Conservation (phyloP, 1,140 invertebrate species). For the Zaprionus ornatus region DNA sequence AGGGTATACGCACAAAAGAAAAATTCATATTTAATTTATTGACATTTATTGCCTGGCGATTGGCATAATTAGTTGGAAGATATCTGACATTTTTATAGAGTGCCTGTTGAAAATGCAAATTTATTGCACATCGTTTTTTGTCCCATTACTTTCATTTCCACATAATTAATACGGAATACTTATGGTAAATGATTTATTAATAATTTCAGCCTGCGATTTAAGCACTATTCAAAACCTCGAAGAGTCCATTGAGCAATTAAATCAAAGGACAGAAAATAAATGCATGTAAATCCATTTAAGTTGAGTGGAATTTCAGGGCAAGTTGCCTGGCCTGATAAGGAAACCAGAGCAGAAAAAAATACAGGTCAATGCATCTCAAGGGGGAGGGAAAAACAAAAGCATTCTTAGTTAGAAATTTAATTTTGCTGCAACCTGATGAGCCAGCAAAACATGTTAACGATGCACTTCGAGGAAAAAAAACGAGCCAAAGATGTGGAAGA, state of each 20-base stretch:
- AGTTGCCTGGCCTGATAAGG: conserved; percentile 18
- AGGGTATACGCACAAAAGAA: background rate
- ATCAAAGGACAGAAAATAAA: background rate
- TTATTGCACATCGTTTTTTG: conserved; percentile 17
- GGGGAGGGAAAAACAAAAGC: background rate
- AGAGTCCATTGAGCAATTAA: conserved; percentile 16
- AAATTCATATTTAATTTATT: conserved; percentile 27
- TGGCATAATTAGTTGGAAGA: conserved; percentile 46
- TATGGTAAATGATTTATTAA: conserved; percentile 8
- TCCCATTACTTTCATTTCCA: background rate
- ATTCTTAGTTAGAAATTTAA: conserved; percentile 30
- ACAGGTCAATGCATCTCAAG: conserved; percentile 50
- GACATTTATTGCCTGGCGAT: conserved; percentile 20
- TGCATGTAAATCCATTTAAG: background rate
- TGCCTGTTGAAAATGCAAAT: conserved; percentile 18
- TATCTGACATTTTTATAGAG: conserved; percentile 30
- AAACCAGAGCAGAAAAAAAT: conserved; percentile 16
- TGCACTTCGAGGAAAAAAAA: conserved; percentile 38
- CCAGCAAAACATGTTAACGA: conserved; percentile 48
- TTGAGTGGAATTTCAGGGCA: background rate
- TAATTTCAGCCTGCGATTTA: conserved; percentile 10
- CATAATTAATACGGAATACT: conserved; percentile 14
- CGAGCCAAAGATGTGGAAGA: background rate
- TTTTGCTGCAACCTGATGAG: conserved; percentile 31
- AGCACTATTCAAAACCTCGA: background rate